Evolutionary conservation across 2,113 vertebrate species (phyloP).

Genomic region (Xiphophorus couchianus): DNA sequence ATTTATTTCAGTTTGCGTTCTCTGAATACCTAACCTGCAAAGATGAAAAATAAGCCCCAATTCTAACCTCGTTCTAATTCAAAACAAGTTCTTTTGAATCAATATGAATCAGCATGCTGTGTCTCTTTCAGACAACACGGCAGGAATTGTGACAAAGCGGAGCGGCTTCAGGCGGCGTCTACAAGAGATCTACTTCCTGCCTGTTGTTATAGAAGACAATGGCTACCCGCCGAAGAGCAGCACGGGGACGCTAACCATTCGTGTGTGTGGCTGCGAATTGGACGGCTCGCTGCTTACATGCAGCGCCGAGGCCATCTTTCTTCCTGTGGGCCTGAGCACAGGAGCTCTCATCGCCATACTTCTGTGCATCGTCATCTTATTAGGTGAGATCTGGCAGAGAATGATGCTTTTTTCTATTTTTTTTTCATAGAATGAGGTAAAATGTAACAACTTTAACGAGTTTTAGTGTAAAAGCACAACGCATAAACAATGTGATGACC

Average conservation of each 20-base stretch:
- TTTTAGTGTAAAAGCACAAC: too few relatives aligned
- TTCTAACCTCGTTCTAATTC: not conserved
- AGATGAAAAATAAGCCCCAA: not conserved
- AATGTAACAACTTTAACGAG: too few relatives aligned
- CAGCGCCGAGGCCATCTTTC: slow-evolving; percentile 93
- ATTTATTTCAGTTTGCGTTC: slow-evolving; percentile 39
- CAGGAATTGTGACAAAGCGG: slow-evolving; percentile 89
- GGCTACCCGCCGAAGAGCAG: slow-evolving; percentile 94
- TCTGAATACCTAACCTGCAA: slow-evolving; percentile 10
- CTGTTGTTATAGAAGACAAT: slow-evolving; percentile 91
- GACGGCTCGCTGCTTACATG: slow-evolving; percentile 92
- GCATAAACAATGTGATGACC: too few relatives aligned
- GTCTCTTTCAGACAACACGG: slow-evolving; percentile 88
- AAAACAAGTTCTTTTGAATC: not conserved
- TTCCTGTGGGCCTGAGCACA: slow-evolving; percentile 96
- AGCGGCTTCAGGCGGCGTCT: slow-evolving; percentile 89
- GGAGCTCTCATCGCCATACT: slow-evolving; percentile 95
- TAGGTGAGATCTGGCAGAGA: slow-evolving; percentile 84
- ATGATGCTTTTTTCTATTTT: not conserved
- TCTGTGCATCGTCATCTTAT: slow-evolving; percentile 91
- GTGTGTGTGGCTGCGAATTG: slow-evolving; percentile 91
- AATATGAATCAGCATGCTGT: not conserved
- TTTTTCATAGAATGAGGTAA: too few relatives aligned
- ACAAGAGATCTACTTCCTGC: slow-evolving; percentile 92
- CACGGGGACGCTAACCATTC: slow-evolving; percentile 93